These are phyloP conservation scores for Sciurus niger DNA, from an alignment of 2,113 vertebrate species.

Conservation along the genomic window DNA sequence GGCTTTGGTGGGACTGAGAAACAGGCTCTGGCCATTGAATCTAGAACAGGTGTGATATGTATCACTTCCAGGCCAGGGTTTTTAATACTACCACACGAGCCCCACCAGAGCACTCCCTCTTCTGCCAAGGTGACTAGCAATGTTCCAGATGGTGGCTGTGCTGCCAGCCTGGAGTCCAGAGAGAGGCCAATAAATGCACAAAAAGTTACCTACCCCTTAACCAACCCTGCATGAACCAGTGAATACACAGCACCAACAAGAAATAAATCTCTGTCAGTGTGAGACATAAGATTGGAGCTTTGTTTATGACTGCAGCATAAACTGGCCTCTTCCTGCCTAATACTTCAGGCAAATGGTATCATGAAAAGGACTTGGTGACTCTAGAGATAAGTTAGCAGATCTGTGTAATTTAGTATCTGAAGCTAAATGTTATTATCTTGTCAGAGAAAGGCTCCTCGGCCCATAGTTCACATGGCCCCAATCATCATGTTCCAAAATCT, in stretches of 20 bases:
- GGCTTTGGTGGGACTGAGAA: neutral
- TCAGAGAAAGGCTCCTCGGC: constrained; percentile 57
- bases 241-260: neutral
- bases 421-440: constrained; percentile 68
- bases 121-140: neutral
- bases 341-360: neutral
- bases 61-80: neutral
- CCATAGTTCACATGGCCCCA: constrained; percentile 24
- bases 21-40: neutral
- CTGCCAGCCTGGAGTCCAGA: neutral
- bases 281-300: neutral
- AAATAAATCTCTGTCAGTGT: neutral
- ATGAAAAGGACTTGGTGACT: neutral
- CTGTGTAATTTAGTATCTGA: constrained; percentile 53
- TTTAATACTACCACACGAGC: neutral
- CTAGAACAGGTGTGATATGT: neutral
- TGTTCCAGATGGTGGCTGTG: neutral
- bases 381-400: constrained; percentile 55
- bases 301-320: neutral
- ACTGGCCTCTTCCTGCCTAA: neutral
- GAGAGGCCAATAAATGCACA: neutral
- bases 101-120: neutral
- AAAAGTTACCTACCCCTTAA: rapidly evolving
- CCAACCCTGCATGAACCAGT: neutral
- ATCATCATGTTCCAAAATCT: constrained; percentile 58